A percentile compares a stretch with the other conserved stretches of the same genome.
Evolutionary conservation across 1,140 invertebrate genomes (phyloP).

Genomic region (Philaenus spumarius): DNA sequence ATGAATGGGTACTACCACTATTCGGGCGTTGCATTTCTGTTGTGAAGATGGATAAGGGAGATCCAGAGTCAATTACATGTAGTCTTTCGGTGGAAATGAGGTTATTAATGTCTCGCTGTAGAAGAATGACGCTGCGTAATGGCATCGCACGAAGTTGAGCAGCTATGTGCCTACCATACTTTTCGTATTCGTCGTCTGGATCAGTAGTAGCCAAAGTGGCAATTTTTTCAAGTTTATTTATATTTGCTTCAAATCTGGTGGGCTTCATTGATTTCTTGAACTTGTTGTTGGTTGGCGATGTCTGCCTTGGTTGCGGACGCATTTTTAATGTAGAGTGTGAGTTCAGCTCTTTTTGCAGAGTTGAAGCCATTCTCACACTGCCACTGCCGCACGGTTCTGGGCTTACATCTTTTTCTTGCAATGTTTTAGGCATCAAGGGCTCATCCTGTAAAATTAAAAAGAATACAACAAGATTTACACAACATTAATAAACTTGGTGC

Average conservation of each 20-base stretch:
- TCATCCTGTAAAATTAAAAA: no score
- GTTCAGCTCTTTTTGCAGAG: no score
- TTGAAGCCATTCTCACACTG: not conserved
- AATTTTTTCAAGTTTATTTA: no score
- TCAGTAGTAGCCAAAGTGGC: no score
- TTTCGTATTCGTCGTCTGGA: no score
- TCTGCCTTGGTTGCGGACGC: no score
- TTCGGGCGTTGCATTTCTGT: not conserved
- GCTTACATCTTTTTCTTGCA: not conserved
- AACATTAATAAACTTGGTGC: not conserved
- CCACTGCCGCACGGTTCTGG: not conserved
- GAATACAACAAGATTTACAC: not conserved
- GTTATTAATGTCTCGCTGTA: not conserved
- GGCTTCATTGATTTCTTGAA: no score
- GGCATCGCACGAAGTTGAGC: constrained; percentile 4
- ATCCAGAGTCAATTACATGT: not conserved
- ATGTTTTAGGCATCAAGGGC: no score
- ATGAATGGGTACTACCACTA: constrained; percentile 1
- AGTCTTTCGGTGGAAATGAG: not conserved
- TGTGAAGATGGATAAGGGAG: not conserved
- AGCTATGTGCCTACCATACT: constrained; percentile 9
- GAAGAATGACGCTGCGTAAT: not conserved
- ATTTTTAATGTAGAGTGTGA: no score
- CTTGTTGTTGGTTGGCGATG: not conserved
- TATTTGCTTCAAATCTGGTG: no score